phyloP scores from a whole-genome alignment of 2,797 vertebrate species.

The Rhinophrynus dorsalis region DNA sequence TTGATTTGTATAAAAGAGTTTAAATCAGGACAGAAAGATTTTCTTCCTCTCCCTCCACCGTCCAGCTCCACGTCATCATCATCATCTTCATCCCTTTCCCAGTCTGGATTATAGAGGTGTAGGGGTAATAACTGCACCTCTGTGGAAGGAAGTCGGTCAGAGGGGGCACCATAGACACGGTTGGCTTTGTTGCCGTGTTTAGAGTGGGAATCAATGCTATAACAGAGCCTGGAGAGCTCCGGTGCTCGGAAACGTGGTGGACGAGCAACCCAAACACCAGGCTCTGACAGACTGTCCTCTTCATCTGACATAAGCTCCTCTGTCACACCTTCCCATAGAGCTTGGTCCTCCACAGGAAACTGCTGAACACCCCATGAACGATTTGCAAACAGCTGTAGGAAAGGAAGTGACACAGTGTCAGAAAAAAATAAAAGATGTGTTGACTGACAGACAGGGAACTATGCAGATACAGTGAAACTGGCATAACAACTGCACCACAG shows the following conservation, averaged over 20 bases:
- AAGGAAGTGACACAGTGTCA: background rate
- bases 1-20: constrained; percentile 66
- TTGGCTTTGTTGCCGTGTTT: constrained; percentile 69
- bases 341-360: constrained; percentile 63
- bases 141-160: constrained; percentile 63
- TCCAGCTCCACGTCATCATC: constrained; percentile 47
- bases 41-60: constrained; percentile 48
- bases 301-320: constrained; percentile 72
- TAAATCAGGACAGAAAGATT: constrained; percentile 60
- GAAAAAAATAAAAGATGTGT: background rate
- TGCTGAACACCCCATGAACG: constrained; percentile 64
- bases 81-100: constrained; percentile 59
- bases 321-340: constrained; percentile 64
- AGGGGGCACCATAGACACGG: constrained; percentile 63
- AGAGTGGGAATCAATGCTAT: constrained; percentile 66
- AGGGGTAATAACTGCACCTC: constrained; percentile 60
- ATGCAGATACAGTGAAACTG: background rate
- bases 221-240: constrained; percentile 65
- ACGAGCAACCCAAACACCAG: constrained; percentile 68
- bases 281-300: constrained; percentile 66
- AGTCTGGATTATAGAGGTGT: constrained; percentile 62
- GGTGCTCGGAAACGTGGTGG: constrained; percentile 64
- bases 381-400: constrained; percentile 65
- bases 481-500: too few species aligned
- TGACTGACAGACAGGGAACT: too few species aligned